Base-by-base conservation (phyloP, 2,797 vertebrate genomes). In the Xerus rutilus region DNA sequence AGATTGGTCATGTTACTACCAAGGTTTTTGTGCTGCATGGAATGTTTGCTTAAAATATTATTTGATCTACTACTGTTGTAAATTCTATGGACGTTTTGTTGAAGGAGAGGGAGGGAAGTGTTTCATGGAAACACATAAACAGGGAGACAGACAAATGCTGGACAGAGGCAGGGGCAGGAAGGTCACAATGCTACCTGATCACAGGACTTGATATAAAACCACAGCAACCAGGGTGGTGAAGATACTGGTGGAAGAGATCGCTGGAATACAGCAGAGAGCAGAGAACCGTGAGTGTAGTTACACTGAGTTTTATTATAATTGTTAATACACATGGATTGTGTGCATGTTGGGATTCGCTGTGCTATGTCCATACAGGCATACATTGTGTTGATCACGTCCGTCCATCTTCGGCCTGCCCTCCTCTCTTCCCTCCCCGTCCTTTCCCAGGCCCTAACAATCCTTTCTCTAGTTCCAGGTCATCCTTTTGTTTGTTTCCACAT, bases 1-100 rank as follows among this genome's bases (percentile, higher is more conserved):
- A 3, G 14, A 23, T 73, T 5, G 25, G 47, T 14, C 2, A 0
- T 54, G 1, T 35, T 5, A 8, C 14, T 25, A 25, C 28, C 0
- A 2, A 0, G 10, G 10, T 39, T 3, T 1, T 1, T n/a, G 45
- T 79, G 72, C 43, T 64, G 0, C 45, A 2, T 3, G 13, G 57
- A 28, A n/a, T 7, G 20, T 23, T 67, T 28, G 20, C n/a, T n/a
- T 64, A 21, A 62, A 64, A 43, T 65, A 23, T 25, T 25, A 45
- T 45, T 45, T 43, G 43, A n/a, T 45, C 30, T 74, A 30, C 7
- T 47, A 8, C 25, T 54, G 30, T 13, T 49, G 6, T 39, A 73
- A 73, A 49, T 73, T 39, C 30, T 54, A 49, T 62, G 57, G 17
- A 39, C 23, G 32, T 49, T 73, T 49, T 52, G 64, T n/a, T 84